Base-by-base conservation (phyloP, 2,888 invertebrate genomes). In the Lagria hirta region DNA sequence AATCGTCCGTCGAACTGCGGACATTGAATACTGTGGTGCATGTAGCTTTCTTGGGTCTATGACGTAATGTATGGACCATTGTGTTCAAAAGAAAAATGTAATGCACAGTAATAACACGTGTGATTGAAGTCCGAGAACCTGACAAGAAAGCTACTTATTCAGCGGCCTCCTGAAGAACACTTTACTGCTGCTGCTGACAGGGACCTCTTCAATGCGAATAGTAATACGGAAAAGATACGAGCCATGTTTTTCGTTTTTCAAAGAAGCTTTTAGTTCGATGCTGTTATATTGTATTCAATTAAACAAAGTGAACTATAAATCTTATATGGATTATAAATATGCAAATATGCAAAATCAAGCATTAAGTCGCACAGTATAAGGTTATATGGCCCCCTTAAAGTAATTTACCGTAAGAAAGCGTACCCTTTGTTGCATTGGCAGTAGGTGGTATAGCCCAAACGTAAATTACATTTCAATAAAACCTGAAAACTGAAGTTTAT, bases 41-140 rank as follows among this genome's bases (percentile, higher is more conserved):
- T 44, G 46, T 48, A 48, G 28, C 36, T 33, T 45, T 29, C 50
- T 53, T 47, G 47, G 47, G 47, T 51, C 57, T 57, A 58, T 59
- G 58, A 58, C 60, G 66, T 69, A 68, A 69, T 69, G 66, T 68
- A 69, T 69, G 68, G 66, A 63, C 68, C 65, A 70, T 70, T 70
- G 69, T 69, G 60, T 65, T 49, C 53, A 48, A 49, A 49, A 55
- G 59, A 65, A 66, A 69, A 69, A 67, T 65, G 62, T 58, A 60
- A 60, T 59, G 57, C 58, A 60, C 62, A 60, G 68, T 64, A 68
- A 66, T 66, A 69, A 68, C 65, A 61, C 61, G 60, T 64, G 65
- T 65, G 66, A 68, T 66, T 65, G 65, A 66, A 64, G 66, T 59
- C 54, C 60, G 49, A 54, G 55, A 54, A 57, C 48, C 58, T 60